Evolutionary conservation across 2,888 invertebrate genomes (phyloP), one percentile per base, ranked within the genome.

Genomic region (Sturmia bella): DNA sequence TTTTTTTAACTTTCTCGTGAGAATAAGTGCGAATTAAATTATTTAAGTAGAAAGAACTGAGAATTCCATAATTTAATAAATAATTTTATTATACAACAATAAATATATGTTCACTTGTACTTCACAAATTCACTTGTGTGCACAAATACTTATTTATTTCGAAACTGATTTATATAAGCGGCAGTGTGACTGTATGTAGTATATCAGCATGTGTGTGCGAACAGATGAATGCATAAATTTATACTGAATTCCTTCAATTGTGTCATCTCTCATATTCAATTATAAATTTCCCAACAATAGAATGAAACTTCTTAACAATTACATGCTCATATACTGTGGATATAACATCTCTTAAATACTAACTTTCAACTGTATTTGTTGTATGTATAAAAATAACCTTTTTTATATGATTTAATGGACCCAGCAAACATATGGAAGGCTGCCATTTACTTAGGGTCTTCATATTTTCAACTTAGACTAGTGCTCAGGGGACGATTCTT

Each of bases 231-330:
- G n/a, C 17, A 59, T 41, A 24, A 54, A 61, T 63, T 54, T 48
- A 56, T 66, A 24, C 12, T 56, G 68, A 73, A 72, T 78, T 74
- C 52, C 74, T 77, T 66, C 82, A 82, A 82, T 82, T 82, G 77
- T 82, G 74, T 78, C 82, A 82, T 77, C 81, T 77, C 81, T 82
- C 78, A 74, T 66, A 74, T 82, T 82, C 81, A 82, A 77, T 82
- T 82, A 78, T 69, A 82, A 74, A 27, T 78, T 82, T 57, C 24
- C 9, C 32, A 32, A 82, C 74, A 82, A 82, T 82, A 78, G 77
- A 69, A 69, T 32, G 15, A 13, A 56, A 66, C 43, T 66, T 73
- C 61, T 68, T 73, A 45, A 45, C 39, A 39, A 43, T 43, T 24
- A 72, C 41, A 66, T 32, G 9, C 32, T 32, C 32, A 7, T 32